These are phyloP conservation scores for Phrynosoma blainvillii DNA, from an alignment of 2,113 vertebrate genomes.

Conservation along the genomic window DNA sequence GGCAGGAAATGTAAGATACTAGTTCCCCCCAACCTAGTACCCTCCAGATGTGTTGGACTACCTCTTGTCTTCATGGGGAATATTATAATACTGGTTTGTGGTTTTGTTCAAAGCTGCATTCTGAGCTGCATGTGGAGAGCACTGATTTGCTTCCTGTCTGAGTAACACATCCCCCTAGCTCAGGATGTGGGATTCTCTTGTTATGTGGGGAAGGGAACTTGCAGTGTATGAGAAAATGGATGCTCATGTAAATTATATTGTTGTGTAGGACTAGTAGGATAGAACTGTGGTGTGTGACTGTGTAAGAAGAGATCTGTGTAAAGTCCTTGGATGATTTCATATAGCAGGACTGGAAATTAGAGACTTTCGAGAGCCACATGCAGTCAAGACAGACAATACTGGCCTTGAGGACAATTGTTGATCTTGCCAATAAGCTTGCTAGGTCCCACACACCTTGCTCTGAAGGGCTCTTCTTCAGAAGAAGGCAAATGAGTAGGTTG, in stretches of 20 bases:
- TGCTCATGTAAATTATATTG: too few relatives aligned
- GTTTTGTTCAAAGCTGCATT: not conserved
- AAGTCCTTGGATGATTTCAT: too few relatives aligned
- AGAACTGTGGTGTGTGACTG: too few relatives aligned
- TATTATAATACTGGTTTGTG: not conserved
- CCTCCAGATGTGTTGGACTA: too few relatives aligned
- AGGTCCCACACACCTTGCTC: not conserved
- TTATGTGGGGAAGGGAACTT: not conserved
- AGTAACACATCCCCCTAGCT: not conserved
- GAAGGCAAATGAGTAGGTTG: not conserved
- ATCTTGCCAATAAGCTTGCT: too few relatives aligned
- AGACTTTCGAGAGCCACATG: not conserved
- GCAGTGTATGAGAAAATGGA: too few relatives aligned
- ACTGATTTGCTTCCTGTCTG: not conserved
- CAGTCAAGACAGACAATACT: not conserved
- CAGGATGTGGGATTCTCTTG: not conserved
- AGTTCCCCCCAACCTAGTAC: too few relatives aligned
- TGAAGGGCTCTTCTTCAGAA: too few relatives aligned
- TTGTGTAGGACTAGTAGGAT: too few relatives aligned
- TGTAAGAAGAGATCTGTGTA: too few relatives aligned
- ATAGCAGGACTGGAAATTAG: too few relatives aligned
- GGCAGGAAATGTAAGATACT: not conserved
- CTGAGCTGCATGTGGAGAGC: not conserved
- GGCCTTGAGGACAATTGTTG: not conserved
- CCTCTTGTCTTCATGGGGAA: too few relatives aligned